phyloP scores from a whole-genome alignment of 2,113 vertebrate genomes.

The Entomyzon cyanotis region DNA sequence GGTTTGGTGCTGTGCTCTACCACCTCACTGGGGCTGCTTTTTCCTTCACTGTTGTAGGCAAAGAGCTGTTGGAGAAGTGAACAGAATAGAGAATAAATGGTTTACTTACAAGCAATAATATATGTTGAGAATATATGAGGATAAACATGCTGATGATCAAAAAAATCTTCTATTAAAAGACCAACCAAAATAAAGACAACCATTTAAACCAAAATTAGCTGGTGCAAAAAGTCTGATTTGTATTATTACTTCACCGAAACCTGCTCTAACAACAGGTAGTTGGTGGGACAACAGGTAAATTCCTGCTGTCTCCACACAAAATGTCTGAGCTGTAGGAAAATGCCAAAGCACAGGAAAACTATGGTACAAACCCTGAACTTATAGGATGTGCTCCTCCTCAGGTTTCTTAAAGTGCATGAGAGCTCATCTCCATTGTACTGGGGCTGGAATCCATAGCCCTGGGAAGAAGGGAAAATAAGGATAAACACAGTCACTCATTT shows the following conservation, averaged over 20 bases:
- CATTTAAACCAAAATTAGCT: neutral
- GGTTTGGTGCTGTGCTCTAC: conserved; percentile 77
- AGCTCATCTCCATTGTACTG: conserved; percentile 81
- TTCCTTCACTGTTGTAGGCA: conserved; percentile 78
- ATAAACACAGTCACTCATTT: neutral
- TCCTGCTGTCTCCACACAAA: neutral
- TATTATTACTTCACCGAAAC: neutral
- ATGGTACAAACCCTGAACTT: conserved; percentile 78
- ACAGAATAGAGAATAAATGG: accelerated
- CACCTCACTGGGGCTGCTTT: conserved; percentile 75
- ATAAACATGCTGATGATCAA: neutral
- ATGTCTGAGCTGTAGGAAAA: neutral
- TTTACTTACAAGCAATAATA: neutral
- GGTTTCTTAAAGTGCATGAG: conserved; percentile 76
- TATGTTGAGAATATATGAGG: neutral
- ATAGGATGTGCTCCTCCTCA: conserved; percentile 79
- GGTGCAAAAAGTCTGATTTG: neutral
- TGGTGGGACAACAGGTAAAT: neutral
- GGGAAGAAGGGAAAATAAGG: neutral
- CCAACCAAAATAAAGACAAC: neutral
- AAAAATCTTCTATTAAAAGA: neutral
- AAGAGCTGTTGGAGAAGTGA: conserved; percentile 69
- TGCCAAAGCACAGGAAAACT: neutral
- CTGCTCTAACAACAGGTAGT: neutral
- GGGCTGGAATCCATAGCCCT: conserved; percentile 81